phyloP scores from a whole-genome alignment of 2,888 invertebrate genomes.

The Chalcosyrphus nemorum region DNA sequence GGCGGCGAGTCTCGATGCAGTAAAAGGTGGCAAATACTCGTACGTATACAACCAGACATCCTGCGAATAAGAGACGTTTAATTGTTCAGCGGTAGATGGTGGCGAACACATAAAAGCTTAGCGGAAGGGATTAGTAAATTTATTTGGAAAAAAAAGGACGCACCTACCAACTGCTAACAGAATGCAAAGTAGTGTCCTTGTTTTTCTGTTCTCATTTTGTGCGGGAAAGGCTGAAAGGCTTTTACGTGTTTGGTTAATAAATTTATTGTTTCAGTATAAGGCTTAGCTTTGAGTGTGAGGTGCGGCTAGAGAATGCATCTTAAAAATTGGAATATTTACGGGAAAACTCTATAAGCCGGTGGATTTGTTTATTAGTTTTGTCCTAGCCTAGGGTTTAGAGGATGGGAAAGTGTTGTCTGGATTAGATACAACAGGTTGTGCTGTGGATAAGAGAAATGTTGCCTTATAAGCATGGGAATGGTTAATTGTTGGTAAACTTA shows the following conservation, averaged over 20 bases:
- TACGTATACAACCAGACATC: not conserved
- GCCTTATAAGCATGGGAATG: no score
- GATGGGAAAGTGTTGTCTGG: not conserved
- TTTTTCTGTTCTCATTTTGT: conserved; percentile 30
- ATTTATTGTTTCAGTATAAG: conserved; percentile 50
- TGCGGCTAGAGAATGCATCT: conserved; percentile 10
- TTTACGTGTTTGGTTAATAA: conserved; percentile 50
- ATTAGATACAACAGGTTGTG: not conserved
- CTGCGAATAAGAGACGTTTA: conserved; percentile 22
- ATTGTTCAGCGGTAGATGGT: conserved; percentile 21
- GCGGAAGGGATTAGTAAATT: conserved; percentile 60
- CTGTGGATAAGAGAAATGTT: no score
- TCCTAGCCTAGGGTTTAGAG: not conserved
- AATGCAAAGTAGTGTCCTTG: conserved; percentile 45
- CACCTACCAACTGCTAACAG: not conserved
- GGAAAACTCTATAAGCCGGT: conserved; percentile 48
- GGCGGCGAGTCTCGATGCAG: not conserved
- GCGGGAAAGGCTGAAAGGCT: conserved; percentile 39
- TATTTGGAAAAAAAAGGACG: conserved; percentile 41
- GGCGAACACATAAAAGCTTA: conserved; percentile 39
- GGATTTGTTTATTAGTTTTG: conserved; percentile 48
- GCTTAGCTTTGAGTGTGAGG: conserved; percentile 18
- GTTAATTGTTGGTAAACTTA: no score
- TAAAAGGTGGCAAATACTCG: not conserved
- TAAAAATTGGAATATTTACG: conserved; percentile 56